Evolutionary conservation across 2,113 vertebrate genomes (phyloP).

Genomic region (Brachyistius frenatus): DNA sequence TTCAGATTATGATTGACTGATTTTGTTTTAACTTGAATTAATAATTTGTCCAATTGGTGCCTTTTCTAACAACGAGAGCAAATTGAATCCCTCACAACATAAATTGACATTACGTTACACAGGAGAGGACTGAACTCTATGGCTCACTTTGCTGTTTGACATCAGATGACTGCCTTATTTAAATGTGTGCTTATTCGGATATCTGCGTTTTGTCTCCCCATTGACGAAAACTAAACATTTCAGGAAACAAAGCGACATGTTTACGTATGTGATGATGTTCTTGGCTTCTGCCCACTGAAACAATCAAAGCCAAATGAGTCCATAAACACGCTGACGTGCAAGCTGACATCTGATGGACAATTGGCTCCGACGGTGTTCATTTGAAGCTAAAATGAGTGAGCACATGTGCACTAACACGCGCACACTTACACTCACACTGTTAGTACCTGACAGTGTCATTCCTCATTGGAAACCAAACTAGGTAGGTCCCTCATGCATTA

Average conservation of each 20-base stretch:
- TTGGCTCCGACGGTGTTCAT: conserved; percentile 49
- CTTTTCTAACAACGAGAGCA: too few species aligned
- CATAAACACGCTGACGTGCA: conserved; percentile 47
- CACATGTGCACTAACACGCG: conserved; percentile 21
- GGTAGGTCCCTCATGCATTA: conserved; percentile 66
- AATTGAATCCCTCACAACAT: too few species aligned
- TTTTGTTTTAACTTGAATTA: too few species aligned
- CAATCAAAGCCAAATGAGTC: conserved; percentile 44
- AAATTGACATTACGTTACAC: too few species aligned
- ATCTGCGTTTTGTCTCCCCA: conserved; percentile 16
- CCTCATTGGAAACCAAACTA: conserved; percentile 67
- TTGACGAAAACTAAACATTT: conserved; percentile 27
- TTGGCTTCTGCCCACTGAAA: conserved; percentile 24
- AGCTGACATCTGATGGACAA: conserved; percentile 47
- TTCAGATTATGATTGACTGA: too few species aligned
- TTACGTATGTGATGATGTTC: conserved; percentile 7
- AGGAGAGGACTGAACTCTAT: background rate
- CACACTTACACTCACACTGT: conserved; percentile 5
- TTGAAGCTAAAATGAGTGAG: conserved; percentile 36
- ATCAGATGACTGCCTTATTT: conserved; percentile 11
- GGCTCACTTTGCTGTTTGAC: conserved; percentile 12
- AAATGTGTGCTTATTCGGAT: background rate
- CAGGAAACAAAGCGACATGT: conserved; percentile 8
- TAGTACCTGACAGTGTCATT: conserved; percentile 42
- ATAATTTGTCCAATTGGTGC: too few species aligned